phyloP scores from a whole-genome alignment of 1,140 invertebrate species.

The Gryon sp. region DNA sequence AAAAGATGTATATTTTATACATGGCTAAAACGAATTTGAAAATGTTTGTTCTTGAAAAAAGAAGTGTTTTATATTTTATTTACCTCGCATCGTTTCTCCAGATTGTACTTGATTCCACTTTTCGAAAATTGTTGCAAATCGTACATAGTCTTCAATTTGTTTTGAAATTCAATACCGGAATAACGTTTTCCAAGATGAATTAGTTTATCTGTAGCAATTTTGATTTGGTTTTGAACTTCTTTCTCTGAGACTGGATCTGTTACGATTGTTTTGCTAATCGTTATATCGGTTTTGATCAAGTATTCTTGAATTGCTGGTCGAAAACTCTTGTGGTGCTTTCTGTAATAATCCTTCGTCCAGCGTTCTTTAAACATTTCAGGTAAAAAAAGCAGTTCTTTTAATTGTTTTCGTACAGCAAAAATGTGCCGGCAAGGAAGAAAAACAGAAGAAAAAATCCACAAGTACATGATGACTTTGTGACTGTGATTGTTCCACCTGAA shows the following conservation, averaged over 20 bases:
- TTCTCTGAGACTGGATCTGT: background rate
- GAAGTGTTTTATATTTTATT: too few species aligned
- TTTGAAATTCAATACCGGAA: background rate
- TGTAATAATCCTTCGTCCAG: slow-evolving; percentile 14
- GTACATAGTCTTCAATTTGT: slow-evolving; percentile 8
- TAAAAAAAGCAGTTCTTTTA: background rate
- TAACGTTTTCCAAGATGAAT: background rate
- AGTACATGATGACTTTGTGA: slow-evolving; percentile 1
- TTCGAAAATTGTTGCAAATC: background rate
- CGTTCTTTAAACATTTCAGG: background rate
- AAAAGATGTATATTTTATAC: too few species aligned
- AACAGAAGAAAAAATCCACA: background rate
- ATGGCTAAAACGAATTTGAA: too few species aligned
- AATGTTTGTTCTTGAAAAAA: too few species aligned
- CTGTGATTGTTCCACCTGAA: background rate
- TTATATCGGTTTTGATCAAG: too few species aligned
- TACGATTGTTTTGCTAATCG: background rate
- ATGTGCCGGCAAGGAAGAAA: slow-evolving; percentile 15
- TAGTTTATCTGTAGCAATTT: background rate
- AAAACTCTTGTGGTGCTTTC: slow-evolving; percentile 6
- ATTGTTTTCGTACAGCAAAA: background rate
- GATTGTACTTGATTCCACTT: too few species aligned
- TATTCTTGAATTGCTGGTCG: background rate
- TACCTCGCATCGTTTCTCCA: too few species aligned
- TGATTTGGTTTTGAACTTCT: slow-evolving; percentile 3